phyloP scores from a whole-genome alignment of 2,797 vertebrate species.

The Fundulus diaphanus region DNA sequence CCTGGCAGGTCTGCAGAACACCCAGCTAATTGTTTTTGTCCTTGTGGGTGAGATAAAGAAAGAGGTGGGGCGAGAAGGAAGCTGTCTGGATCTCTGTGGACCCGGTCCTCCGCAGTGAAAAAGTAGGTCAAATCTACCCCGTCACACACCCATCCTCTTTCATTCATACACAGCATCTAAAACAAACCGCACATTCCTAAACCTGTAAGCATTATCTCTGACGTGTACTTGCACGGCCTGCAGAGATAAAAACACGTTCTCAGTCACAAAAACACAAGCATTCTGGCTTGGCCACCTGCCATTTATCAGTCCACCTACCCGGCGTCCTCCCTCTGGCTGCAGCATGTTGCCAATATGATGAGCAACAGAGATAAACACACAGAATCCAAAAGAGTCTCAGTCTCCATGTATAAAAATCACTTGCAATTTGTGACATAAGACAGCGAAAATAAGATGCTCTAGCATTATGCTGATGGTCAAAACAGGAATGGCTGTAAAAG shows the following conservation, averaged over 20 bases:
- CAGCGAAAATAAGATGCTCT: constrained; percentile 32
- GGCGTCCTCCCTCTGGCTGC: constrained; percentile 47
- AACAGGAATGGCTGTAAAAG: not conserved
- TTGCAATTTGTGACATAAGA: constrained; percentile 1
- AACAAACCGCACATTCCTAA: constrained; percentile 37
- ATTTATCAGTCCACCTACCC: constrained; percentile 36
- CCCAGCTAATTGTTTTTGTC: constrained; percentile 1
- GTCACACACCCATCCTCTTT: constrained; percentile 19
- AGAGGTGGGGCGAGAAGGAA: not conserved
- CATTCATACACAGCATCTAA: constrained; percentile 51
- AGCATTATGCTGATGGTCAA: constrained; percentile 9
- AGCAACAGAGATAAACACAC: constrained; percentile 50
- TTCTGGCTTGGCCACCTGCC: constrained; percentile 28
- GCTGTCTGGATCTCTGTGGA: constrained; percentile 22
- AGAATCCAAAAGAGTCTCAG: not conserved
- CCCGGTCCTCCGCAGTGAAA: constrained; percentile 46
- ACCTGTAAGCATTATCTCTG: constrained; percentile 39
- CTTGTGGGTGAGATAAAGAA: constrained; percentile 5
- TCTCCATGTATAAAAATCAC: constrained; percentile 3
- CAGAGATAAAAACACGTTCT: constrained; percentile 24
- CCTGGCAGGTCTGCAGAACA: not conserved
- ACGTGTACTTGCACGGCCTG: constrained; percentile 23
- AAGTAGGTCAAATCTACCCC: constrained; percentile 72
- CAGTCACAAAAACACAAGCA: constrained; percentile 6
- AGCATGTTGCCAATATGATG: constrained; percentile 43